These are phyloP conservation scores for Periparus ater DNA, from an alignment of 2,797 vertebrate species.

Conservation along the genomic window DNA sequence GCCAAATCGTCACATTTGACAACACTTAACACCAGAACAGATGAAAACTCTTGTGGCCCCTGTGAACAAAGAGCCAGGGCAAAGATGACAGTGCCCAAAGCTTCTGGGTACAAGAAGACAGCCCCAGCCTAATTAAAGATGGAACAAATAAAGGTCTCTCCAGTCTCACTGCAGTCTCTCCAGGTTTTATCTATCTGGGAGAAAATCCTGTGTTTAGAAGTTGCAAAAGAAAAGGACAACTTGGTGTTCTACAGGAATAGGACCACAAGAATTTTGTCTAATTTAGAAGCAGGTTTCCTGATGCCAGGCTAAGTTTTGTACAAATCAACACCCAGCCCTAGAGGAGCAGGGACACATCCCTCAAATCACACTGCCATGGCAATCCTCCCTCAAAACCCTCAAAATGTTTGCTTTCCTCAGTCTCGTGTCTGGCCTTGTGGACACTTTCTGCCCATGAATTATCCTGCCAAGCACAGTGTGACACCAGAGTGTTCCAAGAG, in stretches of 20 bases:
- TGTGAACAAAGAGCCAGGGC: background rate
- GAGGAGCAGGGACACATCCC: background rate
- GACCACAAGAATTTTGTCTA: background rate
- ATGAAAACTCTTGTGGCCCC: background rate
- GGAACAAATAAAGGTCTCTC: background rate
- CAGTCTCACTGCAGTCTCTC: accelerated
- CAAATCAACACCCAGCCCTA: background rate
- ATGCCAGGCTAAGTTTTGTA: background rate
- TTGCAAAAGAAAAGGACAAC: accelerated
- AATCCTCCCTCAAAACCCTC: background rate
- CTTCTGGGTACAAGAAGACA: background rate
- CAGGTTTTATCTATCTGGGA: background rate
- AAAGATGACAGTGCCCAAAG: background rate
- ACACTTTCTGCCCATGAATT: background rate
- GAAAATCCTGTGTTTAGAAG: background rate
- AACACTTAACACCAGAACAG: background rate
- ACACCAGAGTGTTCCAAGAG: background rate
- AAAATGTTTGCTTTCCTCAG: background rate
- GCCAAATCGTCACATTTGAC: background rate
- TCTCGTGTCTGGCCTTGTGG: background rate
- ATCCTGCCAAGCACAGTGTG: background rate
- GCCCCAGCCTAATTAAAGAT: accelerated
- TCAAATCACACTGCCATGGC: background rate
- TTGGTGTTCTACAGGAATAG: background rate
- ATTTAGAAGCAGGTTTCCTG: background rate